Percentiles rank a stretch among this genome's conserved stretches.
These are phyloP conservation scores for Drosophila varians DNA, from an alignment of 1,140 invertebrate species.

Conservation along the genomic window DNA sequence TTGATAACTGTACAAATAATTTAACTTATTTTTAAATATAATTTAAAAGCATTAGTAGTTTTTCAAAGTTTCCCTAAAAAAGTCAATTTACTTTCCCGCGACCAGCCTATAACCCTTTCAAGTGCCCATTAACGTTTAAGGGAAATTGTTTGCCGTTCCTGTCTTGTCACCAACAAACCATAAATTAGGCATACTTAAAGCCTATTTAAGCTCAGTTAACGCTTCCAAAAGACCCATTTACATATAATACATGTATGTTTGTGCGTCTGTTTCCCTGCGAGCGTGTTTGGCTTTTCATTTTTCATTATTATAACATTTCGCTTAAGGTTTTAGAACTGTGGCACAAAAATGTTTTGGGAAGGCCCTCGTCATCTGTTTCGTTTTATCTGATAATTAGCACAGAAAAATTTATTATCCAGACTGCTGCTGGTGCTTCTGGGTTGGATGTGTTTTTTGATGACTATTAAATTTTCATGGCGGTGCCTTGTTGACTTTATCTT, in stretches of 20 bases:
- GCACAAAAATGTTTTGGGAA: slow-evolving; percentile 10
- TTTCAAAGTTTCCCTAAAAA: too few relatives aligned
- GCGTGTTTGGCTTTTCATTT: slow-evolving; percentile 45
- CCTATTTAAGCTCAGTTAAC: slow-evolving; percentile 60
- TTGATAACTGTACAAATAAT: too few relatives aligned
- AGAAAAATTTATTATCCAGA: slow-evolving; percentile 26
- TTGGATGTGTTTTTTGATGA: slow-evolving; percentile 48
- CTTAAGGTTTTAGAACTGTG: not conserved
- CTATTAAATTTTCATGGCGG: slow-evolving; percentile 56
- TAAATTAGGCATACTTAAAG: slow-evolving; percentile 57
- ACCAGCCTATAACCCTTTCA: not conserved
- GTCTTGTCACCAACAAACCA: slow-evolving; percentile 40
- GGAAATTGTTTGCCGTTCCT: slow-evolving; percentile 4
- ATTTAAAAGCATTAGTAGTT: too few relatives aligned
- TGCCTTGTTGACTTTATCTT: slow-evolving; percentile 56
- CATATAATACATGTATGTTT: slow-evolving; percentile 3
- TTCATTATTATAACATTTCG: slow-evolving; percentile 17
- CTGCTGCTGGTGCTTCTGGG: slow-evolving; percentile 1
- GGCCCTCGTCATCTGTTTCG: slow-evolving; percentile 4
- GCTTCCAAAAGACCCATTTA: slow-evolving; percentile 46
- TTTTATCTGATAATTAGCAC: slow-evolving; percentile 34
- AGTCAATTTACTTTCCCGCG: not conserved
- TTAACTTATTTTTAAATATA: too few relatives aligned
- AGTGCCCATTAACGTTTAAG: slow-evolving; percentile 1
- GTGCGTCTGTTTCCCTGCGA: not conserved